Base-by-base conservation (phyloP, 2,888 invertebrate species). In the Spodoptera exigua region DNA sequence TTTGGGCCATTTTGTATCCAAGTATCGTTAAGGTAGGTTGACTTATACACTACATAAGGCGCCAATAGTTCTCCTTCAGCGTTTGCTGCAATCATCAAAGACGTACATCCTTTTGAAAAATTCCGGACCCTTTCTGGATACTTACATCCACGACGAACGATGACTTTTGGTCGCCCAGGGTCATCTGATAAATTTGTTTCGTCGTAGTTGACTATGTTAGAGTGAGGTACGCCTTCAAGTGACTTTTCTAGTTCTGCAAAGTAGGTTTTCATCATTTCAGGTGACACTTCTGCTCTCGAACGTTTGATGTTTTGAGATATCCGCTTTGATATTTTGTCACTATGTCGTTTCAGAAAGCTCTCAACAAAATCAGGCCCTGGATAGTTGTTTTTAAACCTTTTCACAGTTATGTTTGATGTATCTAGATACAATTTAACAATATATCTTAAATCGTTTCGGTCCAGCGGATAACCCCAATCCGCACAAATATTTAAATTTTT, bases 11-110 rank as follows among this genome's bases (percentile, higher is more conserved):
- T 81, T 60, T 74, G 72, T 3, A 73, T 80, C 89, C 90, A 91
- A 5, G 82, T 76, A 43, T 45, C 53, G 53, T 75, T 74, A 87
- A 87, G 41, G 67, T 76, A 2, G 54, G 80, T 79, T 2, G 87
- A 72, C 66, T 90, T 91, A 63, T 89, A 89, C 2, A 88, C 83
- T 10, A 88, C 81, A 71, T 88, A 89, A 34, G 79, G 76, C 11
- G 87, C 84, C 35, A 88, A 62, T 11, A 84, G 34, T 43, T 73
- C 65, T 14, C 89, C 89, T 48, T 59, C 73, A 34, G 87, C 86
- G 56, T 77, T 79, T 3, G 76, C 83, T 49, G 82, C 78, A 48
- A 88, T 76, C 87, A 88, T 89, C 9, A 84, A 47, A n/a, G 81
- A 83, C 21, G 79, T 74, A 9, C 74, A 58, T 7, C 78, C 54